Conservation (phyloP, 2,113 vertebrate genomes). For the Podarcis raffonei region DNA sequence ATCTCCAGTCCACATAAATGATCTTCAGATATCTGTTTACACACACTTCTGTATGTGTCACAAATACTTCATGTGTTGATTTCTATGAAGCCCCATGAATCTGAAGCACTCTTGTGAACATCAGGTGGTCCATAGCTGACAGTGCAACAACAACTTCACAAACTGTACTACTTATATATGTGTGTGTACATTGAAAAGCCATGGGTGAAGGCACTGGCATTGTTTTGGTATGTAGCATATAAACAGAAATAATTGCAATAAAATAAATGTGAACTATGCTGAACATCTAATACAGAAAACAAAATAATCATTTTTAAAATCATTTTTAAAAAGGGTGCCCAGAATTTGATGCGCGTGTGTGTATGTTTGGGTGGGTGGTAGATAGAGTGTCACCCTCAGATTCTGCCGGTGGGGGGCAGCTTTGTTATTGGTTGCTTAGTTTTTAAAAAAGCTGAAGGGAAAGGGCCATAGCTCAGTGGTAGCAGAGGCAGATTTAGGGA, state of each 20-base stretch:
- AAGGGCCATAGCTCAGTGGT: too few species aligned
- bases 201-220: constrained; percentile 18
- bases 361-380: too few species aligned
- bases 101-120: not conserved
- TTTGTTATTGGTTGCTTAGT: too few species aligned
- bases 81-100: constrained; percentile 7
- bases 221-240: not conserved
- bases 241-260: not conserved
- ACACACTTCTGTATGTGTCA: not conserved
- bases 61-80: not conserved
- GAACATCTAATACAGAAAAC: constrained; percentile 42
- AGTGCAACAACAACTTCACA: too few species aligned
- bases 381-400: too few species aligned
- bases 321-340: too few species aligned
- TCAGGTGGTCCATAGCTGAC: not conserved
- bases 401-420: too few species aligned
- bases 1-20: not conserved
- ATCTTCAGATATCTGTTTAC: not conserved
- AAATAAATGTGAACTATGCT: constrained; percentile 13
- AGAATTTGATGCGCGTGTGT: too few species aligned
- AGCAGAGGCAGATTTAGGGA: too few species aligned
- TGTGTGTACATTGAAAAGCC: constrained; percentile 2
- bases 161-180: not conserved
- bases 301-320: not conserved
- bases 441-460: too few species aligned